Conservation (phyloP, 2,797 vertebrate species). For the Hydrolagus colliei region DNA sequence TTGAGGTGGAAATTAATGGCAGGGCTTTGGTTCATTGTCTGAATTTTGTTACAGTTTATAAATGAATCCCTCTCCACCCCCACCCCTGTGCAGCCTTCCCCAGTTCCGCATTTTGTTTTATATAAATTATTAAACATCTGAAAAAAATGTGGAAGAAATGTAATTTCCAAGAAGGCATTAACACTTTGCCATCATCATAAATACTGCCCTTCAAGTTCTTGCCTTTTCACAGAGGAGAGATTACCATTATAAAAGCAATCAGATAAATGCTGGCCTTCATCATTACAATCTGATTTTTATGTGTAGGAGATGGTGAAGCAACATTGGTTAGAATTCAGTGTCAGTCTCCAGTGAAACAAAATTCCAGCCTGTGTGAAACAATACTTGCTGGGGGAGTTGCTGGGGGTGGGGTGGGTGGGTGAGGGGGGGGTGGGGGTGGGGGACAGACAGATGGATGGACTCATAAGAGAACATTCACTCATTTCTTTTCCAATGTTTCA, state of each 20-base stretch:
- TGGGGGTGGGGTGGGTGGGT: too few species aligned
- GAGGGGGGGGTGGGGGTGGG: too few species aligned
- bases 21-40: not conserved
- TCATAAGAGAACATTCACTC: not conserved
- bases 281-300: not conserved
- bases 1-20: too few species aligned
- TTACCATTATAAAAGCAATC: not conserved
- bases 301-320: not conserved
- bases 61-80: not conserved
- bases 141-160: not conserved
- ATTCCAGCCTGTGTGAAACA: not conserved
- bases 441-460: too few species aligned
- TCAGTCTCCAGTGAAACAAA: not conserved
- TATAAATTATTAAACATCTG: conserved; percentile 1
- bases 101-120: not conserved
- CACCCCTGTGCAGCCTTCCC: not conserved
- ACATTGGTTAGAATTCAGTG: conserved; percentile 10
- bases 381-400: not conserved
- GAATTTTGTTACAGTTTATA: not conserved
- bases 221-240: not conserved
- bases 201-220: conserved; percentile 1
- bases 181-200: conserved; percentile 2
- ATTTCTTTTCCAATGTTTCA: conserved; percentile 5
- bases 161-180: not conserved
- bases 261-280: not conserved